A percentile compares a stretch with the other conserved stretches of the same genome.
phyloP scores from a whole-genome alignment of 1,140 invertebrate genomes.

The Nasonia vitripennis region DNA sequence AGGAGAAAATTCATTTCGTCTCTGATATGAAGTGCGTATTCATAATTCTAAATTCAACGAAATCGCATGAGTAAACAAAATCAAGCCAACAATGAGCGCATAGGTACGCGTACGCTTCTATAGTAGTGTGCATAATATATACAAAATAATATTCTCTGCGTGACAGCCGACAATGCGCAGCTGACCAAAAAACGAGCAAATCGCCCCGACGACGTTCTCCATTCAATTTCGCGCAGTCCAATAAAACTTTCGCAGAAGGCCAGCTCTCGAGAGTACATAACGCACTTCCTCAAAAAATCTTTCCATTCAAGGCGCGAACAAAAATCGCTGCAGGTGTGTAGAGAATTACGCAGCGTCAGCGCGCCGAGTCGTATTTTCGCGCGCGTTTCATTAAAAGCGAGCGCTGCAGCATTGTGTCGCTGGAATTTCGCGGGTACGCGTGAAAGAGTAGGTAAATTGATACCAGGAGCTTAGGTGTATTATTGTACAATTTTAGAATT shows the following conservation, averaged over 20 bases:
- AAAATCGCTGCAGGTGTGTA: conserved; percentile 53
- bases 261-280: neutral
- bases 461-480: neutral
- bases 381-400: neutral
- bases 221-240: neutral
- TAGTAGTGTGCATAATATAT: neutral
- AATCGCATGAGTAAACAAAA: too few relatives aligned
- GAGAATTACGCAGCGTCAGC: conserved; percentile 55
- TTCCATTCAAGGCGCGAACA: neutral
- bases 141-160: neutral
- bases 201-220: neutral
- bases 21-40: too few relatives aligned
- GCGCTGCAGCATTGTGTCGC: neutral
- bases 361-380: conserved; percentile 44
- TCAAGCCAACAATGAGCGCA: neutral
- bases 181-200: neutral
- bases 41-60: too few relatives aligned
- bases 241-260: conserved; percentile 33
- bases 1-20: too few relatives aligned
- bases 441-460: neutral
- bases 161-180: neutral
- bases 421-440: neutral
- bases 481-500: neutral
- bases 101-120: too few relatives aligned
- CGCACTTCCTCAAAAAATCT: conserved; percentile 9